Conservation (phyloP, 2,888 invertebrate species). For the Meghimatium bilineatum region DNA sequence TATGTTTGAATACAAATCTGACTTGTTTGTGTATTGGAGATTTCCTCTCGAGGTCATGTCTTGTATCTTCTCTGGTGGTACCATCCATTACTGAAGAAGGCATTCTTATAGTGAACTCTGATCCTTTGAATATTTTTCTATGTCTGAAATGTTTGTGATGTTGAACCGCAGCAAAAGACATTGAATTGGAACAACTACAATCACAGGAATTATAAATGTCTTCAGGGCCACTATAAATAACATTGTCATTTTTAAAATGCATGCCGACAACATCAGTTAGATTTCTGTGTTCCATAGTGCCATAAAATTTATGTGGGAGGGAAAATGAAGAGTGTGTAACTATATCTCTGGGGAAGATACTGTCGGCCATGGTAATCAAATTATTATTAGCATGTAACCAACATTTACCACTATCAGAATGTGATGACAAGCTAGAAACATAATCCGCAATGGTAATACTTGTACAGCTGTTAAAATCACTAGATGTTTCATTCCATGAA, state of each 20-base stretch:
- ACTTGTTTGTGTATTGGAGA: neutral
- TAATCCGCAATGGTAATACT: neutral
- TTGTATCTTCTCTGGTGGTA: neutral
- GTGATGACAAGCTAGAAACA: neutral
- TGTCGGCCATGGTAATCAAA: neutral
- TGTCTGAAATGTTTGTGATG: neutral
- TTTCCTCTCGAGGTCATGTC: neutral
- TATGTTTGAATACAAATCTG: constrained; percentile 3
- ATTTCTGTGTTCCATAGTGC: neutral
- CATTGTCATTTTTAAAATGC: neutral
- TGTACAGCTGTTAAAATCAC: neutral
- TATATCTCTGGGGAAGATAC: neutral
- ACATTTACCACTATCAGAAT: neutral
- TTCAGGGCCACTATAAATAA: neutral
- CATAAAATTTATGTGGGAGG: neutral
- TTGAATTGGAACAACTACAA: neutral
- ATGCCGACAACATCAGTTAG: neutral
- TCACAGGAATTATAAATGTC: neutral
- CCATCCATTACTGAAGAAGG: neutral
- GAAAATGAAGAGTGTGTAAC: neutral
- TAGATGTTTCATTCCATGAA: neutral
- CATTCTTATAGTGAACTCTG: neutral
- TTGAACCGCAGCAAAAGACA: neutral
- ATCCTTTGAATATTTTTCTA: neutral
- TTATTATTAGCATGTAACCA: neutral